Evolutionary conservation across 2,888 invertebrate species (phyloP).

Genomic region (Synanthedon myopaeformis): DNA sequence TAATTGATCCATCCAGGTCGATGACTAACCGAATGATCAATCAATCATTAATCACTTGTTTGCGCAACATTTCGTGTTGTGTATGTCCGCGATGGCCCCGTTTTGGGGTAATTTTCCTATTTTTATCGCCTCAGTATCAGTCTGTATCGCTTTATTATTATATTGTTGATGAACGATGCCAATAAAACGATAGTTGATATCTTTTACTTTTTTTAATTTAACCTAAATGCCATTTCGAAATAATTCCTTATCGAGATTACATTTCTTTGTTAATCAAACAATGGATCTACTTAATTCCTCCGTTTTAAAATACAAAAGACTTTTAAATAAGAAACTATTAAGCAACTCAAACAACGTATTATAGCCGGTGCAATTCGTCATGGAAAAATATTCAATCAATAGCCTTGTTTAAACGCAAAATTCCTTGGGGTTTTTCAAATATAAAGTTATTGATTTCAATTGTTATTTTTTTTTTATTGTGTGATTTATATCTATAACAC

Average conservation of each 20-base stretch:
- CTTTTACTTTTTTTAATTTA: conserved; percentile 19
- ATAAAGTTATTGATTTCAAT: no score
- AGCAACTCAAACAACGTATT: no score
- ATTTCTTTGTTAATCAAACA: not conserved
- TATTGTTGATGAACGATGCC: conserved; percentile 28
- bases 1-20: conserved; percentile 39
- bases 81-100: conserved; percentile 18
- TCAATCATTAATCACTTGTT: conserved; percentile 54
- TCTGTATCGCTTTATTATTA: conserved; percentile 22
- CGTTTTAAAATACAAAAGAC: no score
- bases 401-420: no score
- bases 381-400: no score
- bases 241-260: conserved; percentile 8
- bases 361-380: no score
- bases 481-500: no score
- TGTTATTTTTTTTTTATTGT: no score
- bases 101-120: conserved; percentile 35
- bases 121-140: conserved; percentile 27
- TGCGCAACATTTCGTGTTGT: conserved; percentile 27
- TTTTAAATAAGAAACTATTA: no score
- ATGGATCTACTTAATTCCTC: not conserved
- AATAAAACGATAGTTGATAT: conserved; percentile 17
- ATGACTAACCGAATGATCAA: conserved; percentile 39
- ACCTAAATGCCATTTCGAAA: conserved; percentile 30
- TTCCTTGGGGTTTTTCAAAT: no score